A percentile compares a stretch with the other conserved stretches of the same genome.
phyloP scores from a whole-genome alignment of 2,797 vertebrate species.

The Eospalax fontanierii region DNA sequence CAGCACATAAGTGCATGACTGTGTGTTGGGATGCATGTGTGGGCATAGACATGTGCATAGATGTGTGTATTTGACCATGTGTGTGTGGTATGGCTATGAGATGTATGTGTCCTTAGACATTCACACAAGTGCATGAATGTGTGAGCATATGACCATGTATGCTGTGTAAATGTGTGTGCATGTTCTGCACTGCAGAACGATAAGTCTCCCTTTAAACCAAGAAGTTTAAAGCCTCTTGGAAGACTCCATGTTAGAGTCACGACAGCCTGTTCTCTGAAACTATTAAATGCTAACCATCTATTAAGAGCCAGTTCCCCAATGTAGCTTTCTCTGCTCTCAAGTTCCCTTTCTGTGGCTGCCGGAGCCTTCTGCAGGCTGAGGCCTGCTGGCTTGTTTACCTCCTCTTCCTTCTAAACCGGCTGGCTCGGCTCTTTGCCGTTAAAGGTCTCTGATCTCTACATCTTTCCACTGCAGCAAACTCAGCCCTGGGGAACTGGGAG shows the following conservation, averaged over 20 bases:
- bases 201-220: background rate
- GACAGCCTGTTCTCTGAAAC: background rate
- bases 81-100: background rate
- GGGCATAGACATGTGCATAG: background rate
- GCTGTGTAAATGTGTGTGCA: fast-evolving
- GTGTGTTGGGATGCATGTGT: background rate
- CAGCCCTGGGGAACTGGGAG: background rate
- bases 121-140: background rate
- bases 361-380: background rate
- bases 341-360: background rate
- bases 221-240: background rate
- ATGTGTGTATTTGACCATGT: background rate
- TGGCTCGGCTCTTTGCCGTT: background rate
- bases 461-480: background rate
- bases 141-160: background rate
- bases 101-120: background rate
- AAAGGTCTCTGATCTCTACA: background rate
- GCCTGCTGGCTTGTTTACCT: background rate
- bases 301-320: background rate
- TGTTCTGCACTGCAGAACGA: background rate
- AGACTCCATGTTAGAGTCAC: background rate
- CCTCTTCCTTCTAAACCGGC: background rate
- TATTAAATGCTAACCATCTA: slow-evolving; percentile 20
- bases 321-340: background rate
- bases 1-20: background rate